Conservation (phyloP, 2,113 vertebrate genomes). For the Neodontobutis hainanensis region DNA sequence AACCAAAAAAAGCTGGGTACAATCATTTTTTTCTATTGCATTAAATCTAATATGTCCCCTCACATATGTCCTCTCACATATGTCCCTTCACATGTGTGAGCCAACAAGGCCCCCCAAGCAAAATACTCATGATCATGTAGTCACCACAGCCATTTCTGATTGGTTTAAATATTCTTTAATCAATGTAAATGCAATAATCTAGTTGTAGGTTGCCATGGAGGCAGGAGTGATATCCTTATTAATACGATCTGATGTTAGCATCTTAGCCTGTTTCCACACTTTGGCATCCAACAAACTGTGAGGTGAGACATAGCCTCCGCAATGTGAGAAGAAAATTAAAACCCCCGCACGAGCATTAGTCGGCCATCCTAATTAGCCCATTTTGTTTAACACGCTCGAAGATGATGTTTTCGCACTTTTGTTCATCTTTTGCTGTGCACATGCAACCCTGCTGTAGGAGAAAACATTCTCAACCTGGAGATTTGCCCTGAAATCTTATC, state of each 20-base stretch:
- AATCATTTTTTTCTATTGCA: too few relatives aligned
- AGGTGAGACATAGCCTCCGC: constrained; percentile 37
- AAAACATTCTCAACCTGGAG: constrained; percentile 28
- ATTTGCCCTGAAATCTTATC: constrained; percentile 37
- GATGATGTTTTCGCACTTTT: background rate
- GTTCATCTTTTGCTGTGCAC: constrained; percentile 39
- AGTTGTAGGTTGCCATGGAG: constrained; percentile 26
- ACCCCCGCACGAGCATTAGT: constrained; percentile 30
- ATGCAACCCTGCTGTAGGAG: constrained; percentile 35
- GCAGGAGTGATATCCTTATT: constrained; percentile 49
- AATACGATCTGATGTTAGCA: constrained; percentile 46
- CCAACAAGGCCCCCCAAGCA: too few relatives aligned
- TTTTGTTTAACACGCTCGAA: constrained; percentile 37
- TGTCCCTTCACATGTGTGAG: too few relatives aligned
- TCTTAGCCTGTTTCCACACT: constrained; percentile 40
- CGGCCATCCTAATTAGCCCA: constrained; percentile 48
- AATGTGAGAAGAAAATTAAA: constrained; percentile 57
- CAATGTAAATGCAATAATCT: constrained; percentile 56
- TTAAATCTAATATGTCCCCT: too few relatives aligned
- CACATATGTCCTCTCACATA: too few relatives aligned
- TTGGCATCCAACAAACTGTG: constrained; percentile 48
- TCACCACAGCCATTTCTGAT: too few relatives aligned
- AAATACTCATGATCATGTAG: too few relatives aligned
- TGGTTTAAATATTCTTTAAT: background rate
- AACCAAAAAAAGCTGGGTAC: too few relatives aligned